These are phyloP conservation scores for Protaetia brevitarsis DNA, from an alignment of 1,140 invertebrate genomes.

Conservation along the genomic window DNA sequence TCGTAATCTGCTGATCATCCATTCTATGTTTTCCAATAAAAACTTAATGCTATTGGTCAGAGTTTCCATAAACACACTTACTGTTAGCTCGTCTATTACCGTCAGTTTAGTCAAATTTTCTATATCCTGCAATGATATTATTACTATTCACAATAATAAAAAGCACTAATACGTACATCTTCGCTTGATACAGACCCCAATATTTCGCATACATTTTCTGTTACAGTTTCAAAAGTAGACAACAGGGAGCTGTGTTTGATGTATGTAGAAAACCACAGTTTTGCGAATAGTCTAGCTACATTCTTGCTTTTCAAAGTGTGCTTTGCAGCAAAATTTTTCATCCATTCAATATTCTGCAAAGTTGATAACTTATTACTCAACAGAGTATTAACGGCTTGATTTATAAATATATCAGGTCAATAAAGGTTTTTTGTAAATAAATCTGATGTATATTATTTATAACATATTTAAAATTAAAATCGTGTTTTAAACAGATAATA, in stretches of 20 bases:
- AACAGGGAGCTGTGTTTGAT: constrained; percentile 36
- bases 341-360: constrained; percentile 48
- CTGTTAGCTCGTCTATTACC: constrained; percentile 47
- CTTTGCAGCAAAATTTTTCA: constrained; percentile 44
- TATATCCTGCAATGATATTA: constrained; percentile 4
- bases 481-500: too few relatives aligned
- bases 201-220: constrained; percentile 45
- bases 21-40: constrained; percentile 50
- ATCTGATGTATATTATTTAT: too few relatives aligned
- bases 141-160: not conserved
- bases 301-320: constrained; percentile 37
- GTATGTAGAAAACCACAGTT: constrained; percentile 37
- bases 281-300: constrained; percentile 33
- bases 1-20: constrained; percentile 50
- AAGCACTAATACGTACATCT: constrained; percentile 43
- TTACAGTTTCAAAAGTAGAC: constrained; percentile 47
- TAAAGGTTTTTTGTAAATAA: too few relatives aligned
- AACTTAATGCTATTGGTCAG: constrained; percentile 48
- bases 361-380: too few relatives aligned
- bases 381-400: too few relatives aligned
- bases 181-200: constrained; percentile 46
- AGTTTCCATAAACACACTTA: constrained; percentile 43
- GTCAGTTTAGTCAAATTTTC: constrained; percentile 38
- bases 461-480: too few relatives aligned
- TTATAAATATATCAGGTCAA: too few relatives aligned